Percentiles rank a stretch among this genome's conserved stretches.
Conservation (phyloP, 2,888 invertebrate genomes). For the Linnaemya vulpina region DNA sequence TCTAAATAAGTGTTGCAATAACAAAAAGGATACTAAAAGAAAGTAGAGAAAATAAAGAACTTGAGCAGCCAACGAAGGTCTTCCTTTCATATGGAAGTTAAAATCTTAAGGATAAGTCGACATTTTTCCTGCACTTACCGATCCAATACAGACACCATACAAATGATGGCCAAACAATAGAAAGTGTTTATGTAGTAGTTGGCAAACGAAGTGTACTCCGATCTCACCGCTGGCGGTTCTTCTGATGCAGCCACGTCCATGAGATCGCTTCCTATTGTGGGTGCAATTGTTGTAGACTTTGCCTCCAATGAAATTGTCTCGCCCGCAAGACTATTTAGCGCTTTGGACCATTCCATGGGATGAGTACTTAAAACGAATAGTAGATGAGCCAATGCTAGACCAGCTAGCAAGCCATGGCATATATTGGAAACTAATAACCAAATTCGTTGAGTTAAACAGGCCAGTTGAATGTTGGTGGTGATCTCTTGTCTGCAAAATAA, state of each 20-base stretch:
- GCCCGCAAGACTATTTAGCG: constrained; percentile 79
- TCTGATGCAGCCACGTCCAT: constrained; percentile 19
- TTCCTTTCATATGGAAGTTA: neutral
- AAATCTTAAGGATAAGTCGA: neutral
- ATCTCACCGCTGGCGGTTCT: constrained; percentile 4
- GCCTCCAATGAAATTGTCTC: constrained; percentile 74
- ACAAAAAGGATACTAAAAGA: neutral
- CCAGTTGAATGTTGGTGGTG: constrained; percentile 81
- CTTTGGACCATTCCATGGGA: constrained; percentile 82
- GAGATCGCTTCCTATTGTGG: constrained; percentile 11
- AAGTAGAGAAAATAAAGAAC: constrained; percentile 39
- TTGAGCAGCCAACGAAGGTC: constrained; percentile 8
- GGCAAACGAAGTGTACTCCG: constrained; percentile 82
- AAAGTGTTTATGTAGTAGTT: constrained; percentile 83
- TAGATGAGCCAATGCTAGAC: constrained; percentile 83
- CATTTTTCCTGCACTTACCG: constrained; percentile 81
- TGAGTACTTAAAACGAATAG: constrained; percentile 82
- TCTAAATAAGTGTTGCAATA: neutral
- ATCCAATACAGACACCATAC: constrained; percentile 85
- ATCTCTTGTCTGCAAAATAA: constrained; percentile 75
- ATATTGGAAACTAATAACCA: constrained; percentile 85
- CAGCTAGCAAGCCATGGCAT: constrained; percentile 85
- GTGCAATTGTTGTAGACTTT: constrained; percentile 30
- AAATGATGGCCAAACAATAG: constrained; percentile 84
- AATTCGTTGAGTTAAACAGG: constrained; percentile 84